phyloP scores from a whole-genome alignment of 2,113 vertebrate genomes.

The Lophochroa leadbeateri region DNA sequence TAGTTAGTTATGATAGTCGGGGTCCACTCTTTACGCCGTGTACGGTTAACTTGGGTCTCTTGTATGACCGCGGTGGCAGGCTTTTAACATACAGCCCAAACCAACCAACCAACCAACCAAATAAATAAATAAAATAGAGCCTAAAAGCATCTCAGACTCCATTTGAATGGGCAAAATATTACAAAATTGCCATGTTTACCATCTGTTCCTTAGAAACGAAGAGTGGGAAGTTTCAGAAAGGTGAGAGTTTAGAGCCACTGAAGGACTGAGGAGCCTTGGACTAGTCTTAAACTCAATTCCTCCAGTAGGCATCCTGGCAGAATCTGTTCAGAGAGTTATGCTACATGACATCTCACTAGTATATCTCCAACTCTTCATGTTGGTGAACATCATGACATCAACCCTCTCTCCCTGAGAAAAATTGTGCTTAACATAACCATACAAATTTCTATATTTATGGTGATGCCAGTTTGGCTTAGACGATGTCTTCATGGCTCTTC shows the following conservation, averaged over 20 bases:
- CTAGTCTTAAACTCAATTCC: not conserved
- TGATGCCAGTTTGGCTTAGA: not conserved
- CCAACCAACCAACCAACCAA: not conserved
- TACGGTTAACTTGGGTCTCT: too few relatives aligned
- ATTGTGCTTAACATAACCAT: not conserved
- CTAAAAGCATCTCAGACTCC: not conserved
- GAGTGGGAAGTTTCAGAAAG: not conserved
- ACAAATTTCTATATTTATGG: not conserved
- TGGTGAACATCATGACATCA: not conserved
- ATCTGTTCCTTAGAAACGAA: not conserved
- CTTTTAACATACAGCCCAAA: not conserved
- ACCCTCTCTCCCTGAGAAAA: not conserved
- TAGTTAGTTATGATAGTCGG: too few relatives aligned
- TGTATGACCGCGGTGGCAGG: too few relatives aligned
- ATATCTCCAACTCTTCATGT: not conserved
- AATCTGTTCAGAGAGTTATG: not conserved
- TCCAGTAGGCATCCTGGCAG: not conserved
- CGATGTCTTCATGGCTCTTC: not conserved
- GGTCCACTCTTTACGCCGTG: too few relatives aligned
- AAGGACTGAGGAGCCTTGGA: not conserved
- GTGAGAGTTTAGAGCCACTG: not conserved
- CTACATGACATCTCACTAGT: accelerated
- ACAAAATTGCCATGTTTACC: accelerated
- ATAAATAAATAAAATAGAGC: not conserved
- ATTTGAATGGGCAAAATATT: not conserved